Evolutionary conservation across 2,113 vertebrate species (phyloP), one percentile per base, ranked within the genome.

Genomic region (Gnathonemus longibarbis): DNA sequence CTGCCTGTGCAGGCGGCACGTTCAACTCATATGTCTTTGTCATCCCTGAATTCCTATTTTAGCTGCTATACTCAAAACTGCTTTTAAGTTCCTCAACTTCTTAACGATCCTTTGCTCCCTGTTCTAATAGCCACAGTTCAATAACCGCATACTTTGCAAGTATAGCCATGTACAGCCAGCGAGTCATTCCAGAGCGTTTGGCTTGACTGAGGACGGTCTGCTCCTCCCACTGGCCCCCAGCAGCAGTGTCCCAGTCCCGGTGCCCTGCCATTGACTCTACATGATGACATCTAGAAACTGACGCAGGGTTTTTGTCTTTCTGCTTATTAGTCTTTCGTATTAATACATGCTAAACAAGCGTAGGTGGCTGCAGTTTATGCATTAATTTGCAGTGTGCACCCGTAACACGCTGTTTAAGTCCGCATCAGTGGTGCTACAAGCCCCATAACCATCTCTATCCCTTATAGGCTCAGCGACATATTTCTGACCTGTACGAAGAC

Each of bases 401-500:
- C 31, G 3, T 19, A 80, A 80, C 74, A 19, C 4, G 15, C 17
- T 42, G 13, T 17, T 42, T 80, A 15, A 87, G 7, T 17, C 49
- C 8, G 4, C 19, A 15, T 35, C 50, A 35, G 49, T 7, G 85
- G 31, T 87, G n/a, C 0, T 21, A 8, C 31, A 19, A 3, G 35
- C 15, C 74, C 7, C 35, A 5, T 80, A 3, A 80, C 74, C 11
- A 7, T 48, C 5, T 87, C 85, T 56, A 9, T 45, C 70, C 6
- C n/a, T 50, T n/a, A 1, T 90, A 98, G 98, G 95, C 97, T 1
- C 97, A 99, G 94, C 95, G 97, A 77, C 98, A 99, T 15, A 95
- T 99, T 94, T 97, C 96, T 8, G 98, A 99, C 94, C 95, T 99
- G 83, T 99, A 99, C 8, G 98, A 99, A 93, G 98, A 99, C 94